These are phyloP conservation scores for Hipparchia sbordonii DNA, from an alignment of 2,888 invertebrate species.

Conservation along the genomic window DNA sequence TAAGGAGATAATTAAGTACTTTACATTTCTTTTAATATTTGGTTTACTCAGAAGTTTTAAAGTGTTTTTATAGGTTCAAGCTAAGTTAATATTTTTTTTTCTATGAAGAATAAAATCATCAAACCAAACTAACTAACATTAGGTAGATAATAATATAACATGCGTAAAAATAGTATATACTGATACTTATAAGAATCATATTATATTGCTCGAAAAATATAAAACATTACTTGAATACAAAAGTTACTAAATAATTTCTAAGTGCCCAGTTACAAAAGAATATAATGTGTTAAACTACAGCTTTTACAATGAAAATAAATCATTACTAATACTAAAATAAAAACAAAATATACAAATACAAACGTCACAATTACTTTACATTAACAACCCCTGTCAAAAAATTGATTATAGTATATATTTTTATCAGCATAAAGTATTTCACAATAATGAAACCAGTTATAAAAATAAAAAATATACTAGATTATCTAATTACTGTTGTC, in stretches of 20 bases:
- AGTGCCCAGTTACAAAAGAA: background rate
- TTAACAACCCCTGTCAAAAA: too few relatives aligned
- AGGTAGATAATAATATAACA: background rate
- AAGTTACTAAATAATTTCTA: background rate
- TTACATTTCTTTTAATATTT: constrained; percentile 2
- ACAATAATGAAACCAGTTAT: too few relatives aligned
- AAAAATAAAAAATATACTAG: too few relatives aligned
- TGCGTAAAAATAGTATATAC: background rate
- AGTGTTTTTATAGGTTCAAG: background rate
- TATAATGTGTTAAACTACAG: background rate
- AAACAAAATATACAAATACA: too few relatives aligned
- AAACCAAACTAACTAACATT: background rate
- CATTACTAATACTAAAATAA: too few relatives aligned
- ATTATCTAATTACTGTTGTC: too few relatives aligned
- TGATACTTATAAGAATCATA: background rate
- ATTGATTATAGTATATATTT: too few relatives aligned
- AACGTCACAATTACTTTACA: too few relatives aligned
- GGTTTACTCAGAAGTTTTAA: background rate
- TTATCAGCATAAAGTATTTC: too few relatives aligned
- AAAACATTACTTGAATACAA: background rate
- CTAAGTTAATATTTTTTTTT: background rate
- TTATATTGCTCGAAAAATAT: background rate
- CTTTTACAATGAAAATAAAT: too few relatives aligned
- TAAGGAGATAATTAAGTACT: constrained; percentile 40
- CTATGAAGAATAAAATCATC: background rate